These are phyloP conservation scores for Andrena marginata DNA, from an alignment of 2,888 invertebrate species.

Conservation along the genomic window DNA sequence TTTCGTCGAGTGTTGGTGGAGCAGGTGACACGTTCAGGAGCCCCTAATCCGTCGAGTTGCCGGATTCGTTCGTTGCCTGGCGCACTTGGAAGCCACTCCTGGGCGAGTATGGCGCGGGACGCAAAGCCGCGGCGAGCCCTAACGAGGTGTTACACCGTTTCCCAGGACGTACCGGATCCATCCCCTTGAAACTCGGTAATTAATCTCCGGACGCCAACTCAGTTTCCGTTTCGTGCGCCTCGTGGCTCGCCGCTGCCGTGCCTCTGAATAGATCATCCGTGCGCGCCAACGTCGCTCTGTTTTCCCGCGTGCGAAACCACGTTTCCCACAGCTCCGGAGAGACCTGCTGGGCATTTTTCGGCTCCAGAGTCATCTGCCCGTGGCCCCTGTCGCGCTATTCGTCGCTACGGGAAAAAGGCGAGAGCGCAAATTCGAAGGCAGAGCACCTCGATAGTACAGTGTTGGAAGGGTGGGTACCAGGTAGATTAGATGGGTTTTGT, in stretches of 20 bases:
- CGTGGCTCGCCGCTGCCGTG: slow-evolving; percentile 19
- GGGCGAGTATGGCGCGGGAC: slow-evolving; percentile 33
- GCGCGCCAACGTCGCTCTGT: slow-evolving; percentile 4
- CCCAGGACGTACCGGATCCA: slow-evolving; percentile 54
- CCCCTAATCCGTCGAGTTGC: slow-evolving; percentile 48
- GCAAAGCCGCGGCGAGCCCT: slow-evolving; percentile 59
- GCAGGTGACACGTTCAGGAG: slow-evolving; percentile 17
- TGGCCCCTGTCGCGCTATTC: neutral
- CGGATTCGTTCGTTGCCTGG: slow-evolving; percentile 34
- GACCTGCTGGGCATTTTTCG: slow-evolving; percentile 15
- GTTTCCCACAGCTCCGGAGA: neutral
- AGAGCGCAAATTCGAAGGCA: slow-evolving; percentile 18
- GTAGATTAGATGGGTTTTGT: neutral
- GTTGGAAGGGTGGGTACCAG: neutral
- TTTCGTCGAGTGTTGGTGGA: slow-evolving; percentile 11
- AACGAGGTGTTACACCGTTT: slow-evolving; percentile 62
- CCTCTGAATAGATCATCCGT: slow-evolving; percentile 54
- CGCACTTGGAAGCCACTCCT: slow-evolving; percentile 21
- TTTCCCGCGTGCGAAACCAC: neutral
- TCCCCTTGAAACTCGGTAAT: slow-evolving; percentile 70
- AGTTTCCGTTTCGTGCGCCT: slow-evolving; percentile 62
- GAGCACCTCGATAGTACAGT: slow-evolving; percentile 15
- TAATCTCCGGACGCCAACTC: slow-evolving; percentile 68
- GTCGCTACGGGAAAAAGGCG: neutral
- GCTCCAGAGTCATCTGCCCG: neutral